Evolutionary conservation across 2,888 invertebrate species (phyloP), one percentile per base, ranked within the genome.

Genomic region (Drosophila pseudotalamancana): DNA sequence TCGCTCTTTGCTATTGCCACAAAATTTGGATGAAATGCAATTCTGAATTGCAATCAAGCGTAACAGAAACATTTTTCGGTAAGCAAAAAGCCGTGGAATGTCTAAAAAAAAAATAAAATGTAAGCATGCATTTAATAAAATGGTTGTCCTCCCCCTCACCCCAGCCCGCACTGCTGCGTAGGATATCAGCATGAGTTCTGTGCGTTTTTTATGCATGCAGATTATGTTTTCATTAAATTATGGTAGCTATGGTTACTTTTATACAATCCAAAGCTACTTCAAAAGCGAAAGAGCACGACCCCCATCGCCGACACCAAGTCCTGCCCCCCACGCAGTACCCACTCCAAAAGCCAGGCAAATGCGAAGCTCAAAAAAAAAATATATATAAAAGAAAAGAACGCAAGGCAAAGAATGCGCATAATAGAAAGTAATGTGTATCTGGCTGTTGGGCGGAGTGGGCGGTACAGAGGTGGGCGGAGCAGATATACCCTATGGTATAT

Each of bases 221-320:
- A 86, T 88, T 86, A 81, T 88, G 82, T 87, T 88, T 88, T 84
- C 79, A 88, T 88, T 88, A 87, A 88, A 88, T 86, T 88, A 88
- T 82, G 71, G 87, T 81, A 77, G 75, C 76, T 80, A 88, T 88
- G 87, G 88, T 78, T 84, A 88, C 88, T 77, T 82, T 76, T 81
- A 85, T 80, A 73, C 78, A 87, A 80, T 85, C 75, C 78, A 81
- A 75, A 78, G 82, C 77, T 75, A 83, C 87, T 78, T 83, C 82
- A 79, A 82, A 78, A 56, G 72, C 70, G 49, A 61, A 59, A 69
- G 61, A 72, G 68, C 67, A 70, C 63, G 60, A 69, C 64, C 53
- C 59, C 62, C 61, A 71, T 60, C 43, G 34, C 59, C 29, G 51
- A 54, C 51, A 63, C 37, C 27, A 21, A 19, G 39, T 18, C 42